phyloP scores from a whole-genome alignment of 2,113 vertebrate genomes.

The Ceyx margarethae region DNA sequence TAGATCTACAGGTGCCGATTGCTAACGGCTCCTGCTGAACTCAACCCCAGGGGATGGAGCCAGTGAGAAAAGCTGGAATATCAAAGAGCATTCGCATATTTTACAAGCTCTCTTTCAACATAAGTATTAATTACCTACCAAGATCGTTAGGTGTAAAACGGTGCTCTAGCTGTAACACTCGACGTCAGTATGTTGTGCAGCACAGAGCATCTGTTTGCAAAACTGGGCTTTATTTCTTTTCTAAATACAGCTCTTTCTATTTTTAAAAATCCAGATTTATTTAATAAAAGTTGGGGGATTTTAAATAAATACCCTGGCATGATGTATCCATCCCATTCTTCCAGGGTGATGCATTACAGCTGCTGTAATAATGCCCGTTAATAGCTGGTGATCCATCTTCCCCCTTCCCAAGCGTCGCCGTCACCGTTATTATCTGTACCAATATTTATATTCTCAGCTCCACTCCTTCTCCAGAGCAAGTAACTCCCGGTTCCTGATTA shows the following conservation, averaged over 20 bases:
- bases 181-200: neutral
- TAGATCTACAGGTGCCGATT: constrained; percentile 49
- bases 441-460: constrained; percentile 63
- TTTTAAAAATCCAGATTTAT: constrained; percentile 31
- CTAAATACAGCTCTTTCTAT: neutral
- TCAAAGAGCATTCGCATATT: neutral
- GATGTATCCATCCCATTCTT: constrained; percentile 20
- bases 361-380: constrained; percentile 59
- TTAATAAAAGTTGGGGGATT: constrained; percentile 31
- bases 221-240: neutral
- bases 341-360: constrained; percentile 42
- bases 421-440: constrained; percentile 52
- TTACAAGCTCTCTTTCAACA: constrained; percentile 12
- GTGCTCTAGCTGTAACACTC: neutral
- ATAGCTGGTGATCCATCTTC: constrained; percentile 66
- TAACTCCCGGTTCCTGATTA: constrained; percentile 18
- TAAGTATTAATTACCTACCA: constrained; percentile 33
- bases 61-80: neutral
- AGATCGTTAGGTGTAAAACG: neutral
- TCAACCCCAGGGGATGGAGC: constrained; percentile 5
- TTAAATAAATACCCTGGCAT: constrained; percentile 45
- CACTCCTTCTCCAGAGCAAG: neutral
- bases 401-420: constrained; percentile 3
- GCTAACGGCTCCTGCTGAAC: constrained; percentile 13
- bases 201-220: neutral